Percentiles rank a stretch among this genome's conserved stretches.
Evolutionary conservation across 2,113 vertebrate species (phyloP).

Genomic region (Callospermophilus lateralis): DNA sequence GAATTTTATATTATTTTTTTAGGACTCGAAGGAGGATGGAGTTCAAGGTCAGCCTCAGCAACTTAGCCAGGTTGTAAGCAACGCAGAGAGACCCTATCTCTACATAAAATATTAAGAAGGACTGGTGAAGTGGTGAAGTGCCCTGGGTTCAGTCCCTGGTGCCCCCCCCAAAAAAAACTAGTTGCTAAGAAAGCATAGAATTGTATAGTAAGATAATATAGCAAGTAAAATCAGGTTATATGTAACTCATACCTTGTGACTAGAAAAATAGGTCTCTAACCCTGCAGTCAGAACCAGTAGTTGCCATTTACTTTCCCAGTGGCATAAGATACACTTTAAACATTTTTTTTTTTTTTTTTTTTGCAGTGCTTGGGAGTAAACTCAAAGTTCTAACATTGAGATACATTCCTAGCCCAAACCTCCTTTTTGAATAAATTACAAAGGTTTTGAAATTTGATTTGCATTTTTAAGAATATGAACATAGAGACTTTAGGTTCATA

Average conservation of each 20-base stretch:
- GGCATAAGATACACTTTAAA: not conserved
- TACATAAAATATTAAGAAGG: too few relatives aligned
- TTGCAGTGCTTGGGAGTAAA: too few relatives aligned
- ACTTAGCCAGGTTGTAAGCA: too few relatives aligned
- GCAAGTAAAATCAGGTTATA: not conserved
- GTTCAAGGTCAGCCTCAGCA: too few relatives aligned
- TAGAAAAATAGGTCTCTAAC: not conserved
- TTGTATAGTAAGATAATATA: not conserved
- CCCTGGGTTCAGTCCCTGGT: too few relatives aligned
- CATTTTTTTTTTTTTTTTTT: not conserved
- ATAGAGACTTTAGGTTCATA: not conserved
- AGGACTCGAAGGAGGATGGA: not conserved
- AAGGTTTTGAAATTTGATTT: slow-evolving; percentile 17
- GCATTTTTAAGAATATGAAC: not conserved
- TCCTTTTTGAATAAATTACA: not conserved
- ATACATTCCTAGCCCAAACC: too few relatives aligned
- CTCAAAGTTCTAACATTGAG: too few relatives aligned
- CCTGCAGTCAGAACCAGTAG: not conserved
- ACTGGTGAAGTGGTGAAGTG: too few relatives aligned
- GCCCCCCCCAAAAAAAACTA: too few relatives aligned
- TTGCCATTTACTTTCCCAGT: not conserved
- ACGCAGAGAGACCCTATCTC: too few relatives aligned
- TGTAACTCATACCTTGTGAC: not conserved
- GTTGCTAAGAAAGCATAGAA: not conserved
- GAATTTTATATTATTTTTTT: slow-evolving; percentile 49